Conservation (phyloP, 2,113 vertebrate genomes). For the Odontesthes bonariensis region DNA sequence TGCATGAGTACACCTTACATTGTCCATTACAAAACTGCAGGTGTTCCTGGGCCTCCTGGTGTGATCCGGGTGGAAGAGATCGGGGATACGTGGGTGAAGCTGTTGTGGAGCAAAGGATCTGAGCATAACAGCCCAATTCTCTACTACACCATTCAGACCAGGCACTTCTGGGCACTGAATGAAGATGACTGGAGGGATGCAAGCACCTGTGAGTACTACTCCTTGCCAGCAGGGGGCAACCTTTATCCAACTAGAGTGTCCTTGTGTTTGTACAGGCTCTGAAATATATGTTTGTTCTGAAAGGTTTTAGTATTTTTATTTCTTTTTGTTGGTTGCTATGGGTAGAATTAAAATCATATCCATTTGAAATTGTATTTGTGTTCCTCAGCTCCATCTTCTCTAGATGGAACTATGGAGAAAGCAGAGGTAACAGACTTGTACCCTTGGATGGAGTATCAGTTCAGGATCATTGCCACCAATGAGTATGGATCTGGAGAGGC, state of each 20-base stretch:
- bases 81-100: slow-evolving; percentile 88
- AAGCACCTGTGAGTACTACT: slow-evolving; percentile 86
- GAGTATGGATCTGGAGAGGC: slow-evolving; percentile 92
- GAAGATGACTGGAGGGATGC: slow-evolving; percentile 93
- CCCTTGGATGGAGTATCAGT: slow-evolving; percentile 97
- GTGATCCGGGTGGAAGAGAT: slow-evolving; percentile 91
- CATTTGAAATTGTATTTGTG: not conserved
- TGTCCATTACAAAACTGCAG: slow-evolving; percentile 66
- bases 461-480: slow-evolving; percentile 92
- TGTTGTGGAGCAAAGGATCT: slow-evolving; percentile 91
- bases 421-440: slow-evolving; percentile 91
- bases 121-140: slow-evolving; percentile 95
- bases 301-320: accelerated
- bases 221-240: slow-evolving; percentile 31
- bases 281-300: not conserved
- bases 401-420: slow-evolving; percentile 89
- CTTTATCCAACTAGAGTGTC: not conserved
- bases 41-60: slow-evolving; percentile 94
- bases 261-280: not conserved
- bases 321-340: not conserved
- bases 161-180: slow-evolving; percentile 85
- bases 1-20: not conserved
- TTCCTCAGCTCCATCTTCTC: slow-evolving; percentile 86
- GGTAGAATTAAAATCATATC: not conserved
- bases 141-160: slow-evolving; percentile 91